Evolutionary conservation across 2,113 vertebrate genomes (phyloP), one percentile per base, ranked within the genome.

Genomic region (Otis tarda): DNA sequence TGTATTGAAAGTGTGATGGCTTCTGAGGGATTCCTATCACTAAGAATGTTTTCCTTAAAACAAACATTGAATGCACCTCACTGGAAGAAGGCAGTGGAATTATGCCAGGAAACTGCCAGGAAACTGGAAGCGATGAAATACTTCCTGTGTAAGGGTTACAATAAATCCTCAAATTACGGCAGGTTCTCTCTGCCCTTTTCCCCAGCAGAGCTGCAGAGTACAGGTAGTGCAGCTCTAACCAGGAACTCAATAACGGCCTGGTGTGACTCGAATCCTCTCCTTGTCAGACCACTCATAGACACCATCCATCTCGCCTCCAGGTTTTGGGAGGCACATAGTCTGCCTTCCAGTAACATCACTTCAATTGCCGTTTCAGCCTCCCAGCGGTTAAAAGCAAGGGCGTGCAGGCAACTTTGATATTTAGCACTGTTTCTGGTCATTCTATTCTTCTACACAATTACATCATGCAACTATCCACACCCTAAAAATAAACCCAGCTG

Each of bases 401-500:
- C 43, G 35, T 80, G 57, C 25, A 60, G 89, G 57, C 37, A 79
- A 55, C 28, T 37, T 21, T 52, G 37, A 52, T 47, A 64, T 35
- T 90, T 53, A 60, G 49, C 43, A 19, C 49, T 60, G 57, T 45
- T 90, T 76, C 77, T 93, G 68, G 15, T 43, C 0, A 0, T 80
- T 92, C 50, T 43, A 33, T 86, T 94, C 20, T 83, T 90, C 83
- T 23, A 76, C 39, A 57, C 25, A 33, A 25, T 67, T 87, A 77
- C 87, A 45, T 94, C 50, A 16, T 45, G 50, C 19, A 69, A 56
- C 69, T 33, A 50, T 77, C 87, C 64, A 83, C 67, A 83, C 55
- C 53, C 70, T 83, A 68, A 88, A 94, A 95, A 83, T 88, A 95
- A 90, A 56, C 13, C 61, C 79, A 76, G 12, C 45, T 90, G 80